These are phyloP conservation scores for Syngnathoides biaculeatus DNA, from an alignment of 2,113 vertebrate species.

Conservation along the genomic window DNA sequence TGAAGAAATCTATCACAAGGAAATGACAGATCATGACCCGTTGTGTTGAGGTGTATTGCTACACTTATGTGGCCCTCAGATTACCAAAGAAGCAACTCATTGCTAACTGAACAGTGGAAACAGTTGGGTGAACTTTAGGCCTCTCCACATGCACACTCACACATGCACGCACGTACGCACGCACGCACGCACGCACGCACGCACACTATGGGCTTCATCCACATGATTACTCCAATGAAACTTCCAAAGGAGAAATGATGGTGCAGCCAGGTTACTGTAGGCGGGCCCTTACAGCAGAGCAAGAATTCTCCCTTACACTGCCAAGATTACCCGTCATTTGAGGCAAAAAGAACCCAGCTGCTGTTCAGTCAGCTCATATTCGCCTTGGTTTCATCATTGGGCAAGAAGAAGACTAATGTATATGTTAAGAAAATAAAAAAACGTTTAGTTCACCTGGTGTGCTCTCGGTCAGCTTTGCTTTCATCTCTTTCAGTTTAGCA, in stretches of 20 bases:
- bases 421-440: not conserved
- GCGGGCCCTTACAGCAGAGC: constrained; percentile 72
- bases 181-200: constrained; percentile 22
- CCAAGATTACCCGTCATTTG: constrained; percentile 70
- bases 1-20: not conserved
- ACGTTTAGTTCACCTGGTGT: constrained; percentile 52
- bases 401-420: constrained; percentile 3
- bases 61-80: constrained; percentile 53
- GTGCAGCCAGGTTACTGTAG: constrained; percentile 45
- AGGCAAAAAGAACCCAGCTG: constrained; percentile 40
- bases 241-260: constrained; percentile 37
- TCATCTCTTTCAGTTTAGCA: constrained; percentile 82
- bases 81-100: constrained; percentile 66
- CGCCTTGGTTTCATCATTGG: constrained; percentile 75
- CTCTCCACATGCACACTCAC: constrained; percentile 23
- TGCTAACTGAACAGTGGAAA: constrained; percentile 43
- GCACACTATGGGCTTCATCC: constrained; percentile 44
- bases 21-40: not conserved
- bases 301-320: constrained; percentile 59
- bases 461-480: constrained; percentile 42
- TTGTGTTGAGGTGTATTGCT: not conserved
- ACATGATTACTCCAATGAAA: constrained; percentile 29
- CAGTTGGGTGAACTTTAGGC: constrained; percentile 37
- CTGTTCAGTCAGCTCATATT: constrained; percentile 62
- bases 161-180: too few species aligned